These are phyloP conservation scores for Adelges cooleyi DNA, from an alignment of 1,140 invertebrate genomes.

Conservation along the genomic window DNA sequence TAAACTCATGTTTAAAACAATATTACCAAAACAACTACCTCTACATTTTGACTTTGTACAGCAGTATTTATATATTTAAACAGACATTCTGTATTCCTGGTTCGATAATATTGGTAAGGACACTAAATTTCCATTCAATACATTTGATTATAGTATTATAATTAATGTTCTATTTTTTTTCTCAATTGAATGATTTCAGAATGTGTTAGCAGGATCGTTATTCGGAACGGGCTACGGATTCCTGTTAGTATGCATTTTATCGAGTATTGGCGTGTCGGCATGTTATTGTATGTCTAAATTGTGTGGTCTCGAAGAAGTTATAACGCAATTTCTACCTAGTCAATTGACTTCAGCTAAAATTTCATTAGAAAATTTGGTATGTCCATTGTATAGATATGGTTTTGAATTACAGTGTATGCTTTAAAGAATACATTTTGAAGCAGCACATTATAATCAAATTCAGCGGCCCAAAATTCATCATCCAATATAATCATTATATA, in stretches of 20 bases:
- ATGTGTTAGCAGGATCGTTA: slow-evolving; percentile 6
- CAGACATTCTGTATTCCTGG: slow-evolving; percentile 14
- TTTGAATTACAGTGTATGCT: too few relatives aligned
- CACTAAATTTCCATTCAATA: too few relatives aligned
- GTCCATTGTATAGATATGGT: too few relatives aligned
- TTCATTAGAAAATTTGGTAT: slow-evolving; percentile 1
- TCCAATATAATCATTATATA: too few relatives aligned
- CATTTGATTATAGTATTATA: too few relatives aligned
- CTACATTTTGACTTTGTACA: background rate
- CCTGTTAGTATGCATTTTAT: background rate
- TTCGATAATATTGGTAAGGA: slow-evolving; percentile 2
- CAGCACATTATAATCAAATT: too few relatives aligned
- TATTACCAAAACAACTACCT: background rate
- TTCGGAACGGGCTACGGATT: background rate
- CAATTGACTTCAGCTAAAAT: background rate
- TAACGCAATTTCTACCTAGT: background rate
- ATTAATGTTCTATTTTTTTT: too few relatives aligned
- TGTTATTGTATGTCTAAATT: slow-evolving; percentile 6
- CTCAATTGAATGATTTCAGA: background rate
- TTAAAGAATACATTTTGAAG: too few relatives aligned
- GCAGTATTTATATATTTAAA: slow-evolving; percentile 14
- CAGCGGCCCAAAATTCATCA: too few relatives aligned
- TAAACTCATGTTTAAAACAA: background rate
- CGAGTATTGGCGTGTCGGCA: background rate
- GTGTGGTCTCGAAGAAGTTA: background rate